Evolutionary conservation across 2,113 vertebrate species (phyloP).

Genomic region (Prolemur simus): DNA sequence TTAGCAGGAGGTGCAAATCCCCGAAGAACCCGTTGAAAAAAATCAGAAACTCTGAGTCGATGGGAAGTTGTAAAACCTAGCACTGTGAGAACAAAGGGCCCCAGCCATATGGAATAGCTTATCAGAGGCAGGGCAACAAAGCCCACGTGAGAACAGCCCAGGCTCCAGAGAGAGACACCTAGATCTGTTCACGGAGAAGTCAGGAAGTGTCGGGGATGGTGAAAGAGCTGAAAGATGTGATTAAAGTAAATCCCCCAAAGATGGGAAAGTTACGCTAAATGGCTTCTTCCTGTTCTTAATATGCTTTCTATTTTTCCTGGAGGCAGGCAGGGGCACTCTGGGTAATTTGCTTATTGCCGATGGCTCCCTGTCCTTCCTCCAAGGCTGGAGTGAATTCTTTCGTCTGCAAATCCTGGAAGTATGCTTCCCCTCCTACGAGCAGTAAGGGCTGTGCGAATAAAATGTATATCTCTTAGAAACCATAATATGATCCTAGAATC

Average conservation of each 20-base stretch:
- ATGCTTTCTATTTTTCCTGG: slow-evolving; percentile 50
- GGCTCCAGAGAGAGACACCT: slow-evolving; percentile 47
- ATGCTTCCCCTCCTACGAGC: background rate
- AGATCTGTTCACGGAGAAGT: slow-evolving; percentile 37
- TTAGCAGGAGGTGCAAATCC: slow-evolving; percentile 62
- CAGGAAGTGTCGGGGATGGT: slow-evolving; percentile 19
- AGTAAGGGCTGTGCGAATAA: background rate
- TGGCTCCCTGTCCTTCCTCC: background rate
- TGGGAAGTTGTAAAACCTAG: slow-evolving; percentile 69
- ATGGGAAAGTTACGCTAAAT: slow-evolving; percentile 35
- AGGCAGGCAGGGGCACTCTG: background rate
- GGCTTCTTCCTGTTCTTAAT: slow-evolving; percentile 57
- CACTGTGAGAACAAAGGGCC: slow-evolving; percentile 64
- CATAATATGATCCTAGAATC: background rate
- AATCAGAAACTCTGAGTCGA: slow-evolving; percentile 37
- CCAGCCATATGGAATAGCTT: slow-evolving; percentile 65
- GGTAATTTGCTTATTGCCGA: slow-evolving; percentile 1
- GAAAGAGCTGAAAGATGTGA: slow-evolving; percentile 41
- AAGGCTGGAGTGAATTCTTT: background rate
- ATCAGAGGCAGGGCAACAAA: background rate
- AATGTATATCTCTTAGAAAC: background rate
- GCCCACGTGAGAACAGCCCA: background rate
- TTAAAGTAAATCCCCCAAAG: slow-evolving; percentile 46
- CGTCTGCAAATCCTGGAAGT: background rate
- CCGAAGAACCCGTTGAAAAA: slow-evolving; percentile 3